A percentile compares a stretch with the other conserved stretches of the same genome.
These are phyloP conservation scores for Prionace glauca DNA, from an alignment of 2,797 vertebrate genomes.

Conservation along the genomic window DNA sequence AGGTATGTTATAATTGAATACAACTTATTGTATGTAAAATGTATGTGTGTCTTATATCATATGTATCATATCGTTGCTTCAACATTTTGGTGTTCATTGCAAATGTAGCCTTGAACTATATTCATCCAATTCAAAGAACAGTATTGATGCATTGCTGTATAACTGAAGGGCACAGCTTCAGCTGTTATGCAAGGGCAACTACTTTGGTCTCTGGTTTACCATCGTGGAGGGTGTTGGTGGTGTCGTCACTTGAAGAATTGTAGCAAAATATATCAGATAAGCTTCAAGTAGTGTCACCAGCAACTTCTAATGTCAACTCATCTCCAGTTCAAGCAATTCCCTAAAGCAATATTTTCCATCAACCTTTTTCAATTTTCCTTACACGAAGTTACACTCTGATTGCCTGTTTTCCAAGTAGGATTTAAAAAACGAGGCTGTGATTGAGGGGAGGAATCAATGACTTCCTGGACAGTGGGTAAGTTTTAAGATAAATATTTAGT, in stretches of 20 bases:
- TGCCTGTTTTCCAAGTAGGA: background rate
- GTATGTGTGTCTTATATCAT: background rate
- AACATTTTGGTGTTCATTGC: background rate
- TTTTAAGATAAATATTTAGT: background rate
- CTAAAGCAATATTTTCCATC: background rate
- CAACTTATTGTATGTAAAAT: background rate
- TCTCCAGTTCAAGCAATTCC: background rate
- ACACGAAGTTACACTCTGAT: background rate
- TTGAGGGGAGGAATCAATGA: background rate
- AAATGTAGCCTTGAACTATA: background rate
- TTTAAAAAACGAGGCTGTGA: background rate
- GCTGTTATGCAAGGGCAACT: background rate
- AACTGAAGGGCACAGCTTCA: background rate
- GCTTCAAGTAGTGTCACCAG: background rate
- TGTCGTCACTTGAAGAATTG: background rate
- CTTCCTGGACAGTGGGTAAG: background rate
- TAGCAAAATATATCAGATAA: background rate
- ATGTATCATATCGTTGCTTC: background rate
- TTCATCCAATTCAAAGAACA: background rate
- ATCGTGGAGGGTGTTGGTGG: background rate
- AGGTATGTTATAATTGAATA: background rate
- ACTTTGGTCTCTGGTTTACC: background rate
- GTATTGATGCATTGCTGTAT: too few relatives aligned
- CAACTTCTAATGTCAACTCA: background rate
- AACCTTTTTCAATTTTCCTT: background rate